Conservation (phyloP, 2,113 vertebrate genomes). For the Piliocolobus tephrosceles region DNA sequence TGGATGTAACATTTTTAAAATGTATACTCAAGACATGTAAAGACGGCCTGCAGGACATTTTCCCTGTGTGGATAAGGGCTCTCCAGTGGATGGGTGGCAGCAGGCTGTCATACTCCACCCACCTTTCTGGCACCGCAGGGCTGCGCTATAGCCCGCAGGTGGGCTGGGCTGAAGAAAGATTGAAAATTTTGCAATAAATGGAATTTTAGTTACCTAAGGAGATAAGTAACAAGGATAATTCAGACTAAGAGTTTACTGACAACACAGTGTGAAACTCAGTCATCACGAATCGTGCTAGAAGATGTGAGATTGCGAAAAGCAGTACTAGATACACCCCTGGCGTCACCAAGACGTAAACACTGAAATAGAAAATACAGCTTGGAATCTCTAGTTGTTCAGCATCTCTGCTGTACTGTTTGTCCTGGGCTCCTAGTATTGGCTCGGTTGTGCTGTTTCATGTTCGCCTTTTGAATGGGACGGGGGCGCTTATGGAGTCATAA, state of each 20-base stretch:
- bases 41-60: accelerated
- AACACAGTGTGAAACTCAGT: not conserved
- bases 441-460: accelerated
- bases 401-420: accelerated
- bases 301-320: not conserved
- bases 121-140: not conserved
- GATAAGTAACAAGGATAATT: not conserved
- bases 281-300: not conserved
- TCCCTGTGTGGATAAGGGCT: not conserved
- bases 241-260: not conserved
- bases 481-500: accelerated
- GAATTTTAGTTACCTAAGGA: not conserved
- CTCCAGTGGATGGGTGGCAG: no score
- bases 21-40: accelerated
- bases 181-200: not conserved
- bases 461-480: not conserved
- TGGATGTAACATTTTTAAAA: not conserved
- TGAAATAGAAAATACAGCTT: not conserved
- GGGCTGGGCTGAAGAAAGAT: not conserved
- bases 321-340: accelerated
- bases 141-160: not conserved
- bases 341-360: accelerated
- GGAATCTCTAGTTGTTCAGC: accelerated
- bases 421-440: not conserved
- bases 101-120: not conserved